Conservation (phyloP, 2,113 vertebrate genomes). For the Seriola quinqueradiata region DNA sequence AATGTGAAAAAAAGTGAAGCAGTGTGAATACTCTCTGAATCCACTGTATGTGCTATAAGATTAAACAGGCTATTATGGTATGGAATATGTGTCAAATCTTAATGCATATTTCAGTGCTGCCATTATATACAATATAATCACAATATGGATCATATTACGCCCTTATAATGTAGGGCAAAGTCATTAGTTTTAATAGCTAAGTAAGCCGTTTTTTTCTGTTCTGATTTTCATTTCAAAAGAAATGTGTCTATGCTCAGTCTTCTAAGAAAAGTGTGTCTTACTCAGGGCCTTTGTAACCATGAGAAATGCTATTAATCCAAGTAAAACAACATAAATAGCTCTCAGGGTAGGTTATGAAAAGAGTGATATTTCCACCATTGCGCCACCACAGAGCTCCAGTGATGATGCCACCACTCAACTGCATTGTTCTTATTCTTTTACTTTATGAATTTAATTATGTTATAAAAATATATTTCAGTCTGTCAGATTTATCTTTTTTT, state of each 20-base stretch:
- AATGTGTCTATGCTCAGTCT: constrained; percentile 29
- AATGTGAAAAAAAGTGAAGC: no score
- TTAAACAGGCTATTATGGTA: constrained; percentile 15
- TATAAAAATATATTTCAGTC: neutral
- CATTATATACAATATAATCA: constrained; percentile 9
- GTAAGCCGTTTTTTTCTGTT: constrained; percentile 22
- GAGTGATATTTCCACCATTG: neutral
- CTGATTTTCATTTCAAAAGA: constrained; percentile 44
- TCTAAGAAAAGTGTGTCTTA: neutral
- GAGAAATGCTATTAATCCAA: constrained; percentile 45
- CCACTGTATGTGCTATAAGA: neutral
- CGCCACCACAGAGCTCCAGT: neutral
- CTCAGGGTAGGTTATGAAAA: constrained; percentile 12
- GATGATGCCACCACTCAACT: neutral
- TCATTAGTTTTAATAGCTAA: constrained; percentile 19
- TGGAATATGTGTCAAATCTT: constrained; percentile 20
- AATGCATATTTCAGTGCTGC: neutral
- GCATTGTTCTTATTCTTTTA: constrained; percentile 5
- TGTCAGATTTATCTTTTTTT: neutral
- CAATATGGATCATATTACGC: neutral
- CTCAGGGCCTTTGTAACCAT: constrained; percentile 12
- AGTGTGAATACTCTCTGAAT: no score
- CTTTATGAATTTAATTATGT: neutral
- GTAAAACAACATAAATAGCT: constrained; percentile 27
- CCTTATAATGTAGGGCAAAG: neutral